Conservation (phyloP, 2,113 vertebrate genomes). For the Bubalus kerabau region DNA sequence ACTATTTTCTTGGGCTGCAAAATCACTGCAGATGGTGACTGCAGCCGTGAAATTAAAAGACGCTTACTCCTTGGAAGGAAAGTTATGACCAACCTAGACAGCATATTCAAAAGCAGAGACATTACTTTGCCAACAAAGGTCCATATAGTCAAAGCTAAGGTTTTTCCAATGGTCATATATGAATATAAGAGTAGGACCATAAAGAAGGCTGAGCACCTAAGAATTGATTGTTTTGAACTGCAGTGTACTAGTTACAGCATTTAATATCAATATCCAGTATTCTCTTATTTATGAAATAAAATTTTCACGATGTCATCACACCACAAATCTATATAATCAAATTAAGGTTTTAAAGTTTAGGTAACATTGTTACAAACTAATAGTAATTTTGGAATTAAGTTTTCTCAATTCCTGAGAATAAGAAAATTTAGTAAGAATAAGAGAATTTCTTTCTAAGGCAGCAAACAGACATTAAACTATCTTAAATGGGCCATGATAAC, state of each 20-base stretch:
- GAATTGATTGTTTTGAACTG: background rate
- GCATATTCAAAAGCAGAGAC: background rate
- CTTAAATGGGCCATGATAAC: background rate
- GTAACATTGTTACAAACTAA: background rate
- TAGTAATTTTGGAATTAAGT: constrained; percentile 32
- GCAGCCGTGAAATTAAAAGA: background rate
- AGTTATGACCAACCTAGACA: background rate
- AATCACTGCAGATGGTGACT: background rate
- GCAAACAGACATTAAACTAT: background rate
- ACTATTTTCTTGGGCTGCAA: background rate
- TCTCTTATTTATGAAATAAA: constrained; percentile 15
- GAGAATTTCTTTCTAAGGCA: constrained; percentile 11
- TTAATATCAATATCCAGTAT: constrained; percentile 18
- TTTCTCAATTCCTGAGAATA: constrained; percentile 21
- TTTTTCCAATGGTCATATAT: background rate
- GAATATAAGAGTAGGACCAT: background rate
- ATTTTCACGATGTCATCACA: background rate
- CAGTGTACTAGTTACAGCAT: background rate
- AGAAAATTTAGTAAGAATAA: background rate
- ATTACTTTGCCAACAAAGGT: background rate
- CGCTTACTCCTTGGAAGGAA: background rate
- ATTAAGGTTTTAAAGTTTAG: background rate
- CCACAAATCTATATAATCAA: background rate
- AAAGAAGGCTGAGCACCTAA: background rate
- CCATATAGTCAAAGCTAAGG: background rate